phyloP scores from a whole-genome alignment of 2,888 invertebrate species.

The Odontomyia ornata region DNA sequence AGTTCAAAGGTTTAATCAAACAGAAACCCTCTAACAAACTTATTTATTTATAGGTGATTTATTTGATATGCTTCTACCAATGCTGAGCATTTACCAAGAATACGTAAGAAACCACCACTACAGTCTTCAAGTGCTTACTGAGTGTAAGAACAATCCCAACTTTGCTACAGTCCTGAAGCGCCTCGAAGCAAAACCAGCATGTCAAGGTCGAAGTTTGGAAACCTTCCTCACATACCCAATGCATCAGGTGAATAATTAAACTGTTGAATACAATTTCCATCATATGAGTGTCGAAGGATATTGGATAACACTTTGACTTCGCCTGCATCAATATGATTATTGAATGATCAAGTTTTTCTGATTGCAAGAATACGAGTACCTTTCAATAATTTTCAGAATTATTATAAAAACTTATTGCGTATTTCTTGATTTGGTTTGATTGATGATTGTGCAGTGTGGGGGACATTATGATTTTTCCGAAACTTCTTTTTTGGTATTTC shows the following conservation, averaged over 20 bases:
- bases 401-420: too few species aligned
- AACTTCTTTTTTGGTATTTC: too few species aligned
- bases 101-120: slow-evolving; percentile 95
- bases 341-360: too few species aligned
- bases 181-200: slow-evolving; percentile 85
- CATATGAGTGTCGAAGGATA: too few species aligned
- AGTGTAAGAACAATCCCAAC: slow-evolving; percentile 85
- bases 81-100: slow-evolving; percentile 95
- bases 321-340: too few species aligned
- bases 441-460: too few species aligned
- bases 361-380: too few species aligned
- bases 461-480: too few species aligned
- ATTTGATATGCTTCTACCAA: slow-evolving; percentile 93
- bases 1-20: not conserved
- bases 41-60: slow-evolving; percentile 75
- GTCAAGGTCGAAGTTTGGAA: slow-evolving; percentile 85
- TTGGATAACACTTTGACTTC: too few species aligned
- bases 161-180: slow-evolving; percentile 82
- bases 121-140: slow-evolving; percentile 89
- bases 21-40: not conserved
- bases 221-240: slow-evolving; percentile 92
- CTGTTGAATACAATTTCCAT: not conserved
- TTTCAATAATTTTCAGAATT: too few species aligned
- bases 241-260: slow-evolving; percentile 76
- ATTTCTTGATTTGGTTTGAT: too few species aligned